A percentile compares a stretch with the other conserved stretches of the same genome.
Conservation (phyloP, 1,140 invertebrate genomes). For the Drosophila bipectinata region DNA sequence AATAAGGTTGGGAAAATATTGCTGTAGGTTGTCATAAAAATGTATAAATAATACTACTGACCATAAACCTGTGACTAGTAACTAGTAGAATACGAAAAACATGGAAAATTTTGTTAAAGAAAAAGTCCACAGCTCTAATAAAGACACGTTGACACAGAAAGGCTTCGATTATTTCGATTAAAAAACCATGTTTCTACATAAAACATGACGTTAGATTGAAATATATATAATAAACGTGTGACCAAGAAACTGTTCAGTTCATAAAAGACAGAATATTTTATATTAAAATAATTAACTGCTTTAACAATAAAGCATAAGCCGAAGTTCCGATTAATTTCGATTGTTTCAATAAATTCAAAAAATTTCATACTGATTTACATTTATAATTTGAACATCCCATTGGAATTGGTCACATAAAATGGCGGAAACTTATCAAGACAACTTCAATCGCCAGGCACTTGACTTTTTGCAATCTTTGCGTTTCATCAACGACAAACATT, state of each 20-base stretch:
- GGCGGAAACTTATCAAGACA: slow-evolving; percentile 10
- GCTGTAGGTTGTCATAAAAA: neutral
- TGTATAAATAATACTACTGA: neutral
- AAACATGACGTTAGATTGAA: too few relatives aligned
- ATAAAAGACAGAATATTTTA: too few relatives aligned
- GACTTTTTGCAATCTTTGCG: slow-evolving; percentile 48
- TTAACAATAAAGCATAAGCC: too few relatives aligned
- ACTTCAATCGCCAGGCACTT: slow-evolving; percentile 22
- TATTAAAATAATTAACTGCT: too few relatives aligned
- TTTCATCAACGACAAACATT: slow-evolving; percentile 43
- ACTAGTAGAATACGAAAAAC: neutral
- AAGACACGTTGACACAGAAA: too few relatives aligned
- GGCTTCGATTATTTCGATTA: too few relatives aligned
- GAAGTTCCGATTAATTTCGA: too few relatives aligned
- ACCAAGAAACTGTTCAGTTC: too few relatives aligned
- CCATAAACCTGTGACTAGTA: neutral
- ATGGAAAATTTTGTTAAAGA: neutral
- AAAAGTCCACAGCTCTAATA: too few relatives aligned
- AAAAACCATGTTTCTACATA: too few relatives aligned
- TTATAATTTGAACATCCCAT: neutral
- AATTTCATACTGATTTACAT: neutral
- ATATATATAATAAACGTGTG: too few relatives aligned
- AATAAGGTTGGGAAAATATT: slow-evolving; percentile 3
- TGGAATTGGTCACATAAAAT: slow-evolving; percentile 27
- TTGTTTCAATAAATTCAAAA: neutral